Percentiles rank a stretch among this genome's conserved stretches.
These are phyloP conservation scores for Kryptopterus vitreolus DNA, from an alignment of 2,797 vertebrate species.

Conservation along the genomic window DNA sequence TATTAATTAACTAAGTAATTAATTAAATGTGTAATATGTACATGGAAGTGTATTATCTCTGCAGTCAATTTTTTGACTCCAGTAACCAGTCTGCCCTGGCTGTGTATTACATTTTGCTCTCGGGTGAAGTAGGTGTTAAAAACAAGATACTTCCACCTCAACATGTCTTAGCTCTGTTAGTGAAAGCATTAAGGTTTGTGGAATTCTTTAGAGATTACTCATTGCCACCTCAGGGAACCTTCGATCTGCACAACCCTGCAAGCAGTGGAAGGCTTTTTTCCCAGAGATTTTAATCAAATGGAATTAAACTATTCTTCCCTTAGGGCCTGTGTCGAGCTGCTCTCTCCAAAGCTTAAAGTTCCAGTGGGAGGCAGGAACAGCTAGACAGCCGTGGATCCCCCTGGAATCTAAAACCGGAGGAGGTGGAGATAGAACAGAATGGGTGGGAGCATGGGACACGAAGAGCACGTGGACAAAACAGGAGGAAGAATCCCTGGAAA, in stretches of 20 bases:
- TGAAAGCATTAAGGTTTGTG: slow-evolving; percentile 22
- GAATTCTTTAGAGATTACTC: slow-evolving; percentile 16
- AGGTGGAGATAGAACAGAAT: slow-evolving; percentile 32
- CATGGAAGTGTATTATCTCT: background rate
- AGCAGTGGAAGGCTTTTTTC: slow-evolving; percentile 9
- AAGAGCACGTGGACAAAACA: slow-evolving; percentile 22
- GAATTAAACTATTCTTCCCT: slow-evolving; percentile 45
- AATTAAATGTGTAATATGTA: no score
- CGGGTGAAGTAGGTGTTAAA: slow-evolving; percentile 21
- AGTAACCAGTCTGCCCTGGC: background rate
- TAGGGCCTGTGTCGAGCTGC: slow-evolving; percentile 54
- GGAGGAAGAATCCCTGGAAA: slow-evolving; percentile 33
- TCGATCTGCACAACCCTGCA: slow-evolving; percentile 11
- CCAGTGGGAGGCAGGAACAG: slow-evolving; percentile 45
- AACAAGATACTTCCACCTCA: slow-evolving; percentile 30
- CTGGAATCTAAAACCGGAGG: slow-evolving; percentile 38
- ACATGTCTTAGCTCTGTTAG: slow-evolving; percentile 26
- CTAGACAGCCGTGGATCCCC: slow-evolving; percentile 27
- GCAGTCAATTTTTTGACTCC: background rate
- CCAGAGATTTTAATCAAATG: slow-evolving; percentile 36
- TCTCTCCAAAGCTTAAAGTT: slow-evolving; percentile 22
- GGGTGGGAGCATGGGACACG: background rate
- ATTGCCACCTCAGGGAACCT: slow-evolving; percentile 22
- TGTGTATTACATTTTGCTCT: background rate
- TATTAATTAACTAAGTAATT: background rate